phyloP scores from a whole-genome alignment of 2,888 invertebrate genomes.

The Eucriotettix oculatus region DNA sequence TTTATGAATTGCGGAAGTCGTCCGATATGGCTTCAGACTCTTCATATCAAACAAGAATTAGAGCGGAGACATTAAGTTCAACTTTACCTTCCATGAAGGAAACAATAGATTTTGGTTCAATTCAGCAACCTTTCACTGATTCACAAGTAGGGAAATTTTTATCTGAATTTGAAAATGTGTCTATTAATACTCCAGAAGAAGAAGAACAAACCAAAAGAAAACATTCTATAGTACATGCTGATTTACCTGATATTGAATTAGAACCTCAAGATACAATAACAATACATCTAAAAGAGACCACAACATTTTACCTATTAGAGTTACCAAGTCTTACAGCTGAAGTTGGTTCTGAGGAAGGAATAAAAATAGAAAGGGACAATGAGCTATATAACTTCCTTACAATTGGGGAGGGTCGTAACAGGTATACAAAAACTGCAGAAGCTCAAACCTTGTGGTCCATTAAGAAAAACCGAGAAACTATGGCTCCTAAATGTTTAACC shows the following conservation, averaged over 20 bases:
- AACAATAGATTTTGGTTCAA: not conserved
- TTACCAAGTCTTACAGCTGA: constrained; percentile 44
- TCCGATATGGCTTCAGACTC: not conserved
- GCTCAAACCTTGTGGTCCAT: constrained; percentile 47
- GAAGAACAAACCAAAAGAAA: not conserved
- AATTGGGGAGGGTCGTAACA: constrained; percentile 38
- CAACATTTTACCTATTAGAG: constrained; percentile 44
- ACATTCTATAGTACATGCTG: not conserved
- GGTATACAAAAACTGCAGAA: constrained; percentile 30
- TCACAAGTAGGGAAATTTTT: not conserved
- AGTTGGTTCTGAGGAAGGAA: constrained; percentile 39
- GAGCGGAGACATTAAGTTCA: not conserved
- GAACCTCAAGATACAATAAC: not conserved
- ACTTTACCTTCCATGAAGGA: not conserved
- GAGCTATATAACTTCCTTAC: constrained; percentile 49
- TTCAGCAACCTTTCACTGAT: constrained; percentile 1
- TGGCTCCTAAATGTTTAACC: constrained; percentile 35
- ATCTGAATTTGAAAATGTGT: not conserved
- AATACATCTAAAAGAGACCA: constrained; percentile 47
- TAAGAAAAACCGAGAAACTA: constrained; percentile 45
- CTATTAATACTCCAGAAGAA: not conserved
- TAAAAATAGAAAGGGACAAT: constrained; percentile 41
- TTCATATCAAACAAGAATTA: not conserved
- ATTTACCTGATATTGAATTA: not conserved
- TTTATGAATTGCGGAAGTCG: not conserved